These are phyloP conservation scores for Halocaridina rubra DNA, from an alignment of 2,888 invertebrate genomes.

Conservation along the genomic window DNA sequence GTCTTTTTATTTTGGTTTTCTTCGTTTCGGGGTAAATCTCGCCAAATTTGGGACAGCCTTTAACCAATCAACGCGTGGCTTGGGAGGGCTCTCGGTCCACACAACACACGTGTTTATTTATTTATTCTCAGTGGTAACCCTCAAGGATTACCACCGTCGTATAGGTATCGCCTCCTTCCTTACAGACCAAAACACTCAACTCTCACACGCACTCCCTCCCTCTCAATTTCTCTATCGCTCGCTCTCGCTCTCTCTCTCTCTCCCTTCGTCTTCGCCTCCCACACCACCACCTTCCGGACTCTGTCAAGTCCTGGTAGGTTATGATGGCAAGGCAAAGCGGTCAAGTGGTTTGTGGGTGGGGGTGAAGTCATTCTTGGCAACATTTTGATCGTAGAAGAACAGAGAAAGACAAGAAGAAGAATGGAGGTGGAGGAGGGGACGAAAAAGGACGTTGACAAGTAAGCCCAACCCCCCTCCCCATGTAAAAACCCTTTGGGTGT, in stretches of 20 bases:
- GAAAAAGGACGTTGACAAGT: no score
- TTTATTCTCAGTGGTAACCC: not conserved
- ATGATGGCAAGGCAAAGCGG: conserved; percentile 2
- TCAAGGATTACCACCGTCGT: not conserved
- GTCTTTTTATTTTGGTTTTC: no score
- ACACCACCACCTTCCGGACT: conserved; percentile 13
- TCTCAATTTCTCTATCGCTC: no score
- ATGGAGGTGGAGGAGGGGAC: not conserved
- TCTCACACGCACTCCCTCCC: not conserved
- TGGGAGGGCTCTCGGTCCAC: not conserved
- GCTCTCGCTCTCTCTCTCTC: not conserved
- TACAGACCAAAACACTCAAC: no score
- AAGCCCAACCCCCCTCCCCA: no score
- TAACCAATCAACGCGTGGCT: not conserved
- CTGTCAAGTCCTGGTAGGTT: not conserved
- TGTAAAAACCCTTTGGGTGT: not conserved
- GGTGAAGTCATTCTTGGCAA: not conserved
- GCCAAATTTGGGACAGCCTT: conserved; percentile 12
- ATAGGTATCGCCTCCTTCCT: not conserved
- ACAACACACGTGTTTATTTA: not conserved
- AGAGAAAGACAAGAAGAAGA: not conserved
- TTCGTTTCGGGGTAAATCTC: not conserved
- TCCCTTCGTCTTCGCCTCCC: not conserved
- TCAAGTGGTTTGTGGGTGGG: not conserved
- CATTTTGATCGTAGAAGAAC: not conserved